Evolutionary conservation across 2,797 vertebrate genomes (phyloP).

Genomic region (Melanotaenia maccullochi): DNA sequence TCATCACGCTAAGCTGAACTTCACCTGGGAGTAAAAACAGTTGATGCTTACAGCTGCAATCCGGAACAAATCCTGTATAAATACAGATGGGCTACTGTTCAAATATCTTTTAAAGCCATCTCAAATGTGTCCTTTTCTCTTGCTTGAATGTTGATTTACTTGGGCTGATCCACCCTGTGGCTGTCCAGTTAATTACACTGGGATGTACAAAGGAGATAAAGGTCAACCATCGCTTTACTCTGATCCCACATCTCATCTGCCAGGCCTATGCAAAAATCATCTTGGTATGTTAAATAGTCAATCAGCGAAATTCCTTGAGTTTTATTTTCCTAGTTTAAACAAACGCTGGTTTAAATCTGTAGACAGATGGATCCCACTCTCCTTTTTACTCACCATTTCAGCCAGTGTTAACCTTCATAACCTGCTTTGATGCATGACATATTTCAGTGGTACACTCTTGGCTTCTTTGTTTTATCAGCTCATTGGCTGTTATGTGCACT

Average conservation of each 20-base stretch:
- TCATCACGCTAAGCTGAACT: constrained; percentile 18
- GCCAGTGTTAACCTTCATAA: not conserved
- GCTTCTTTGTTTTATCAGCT: constrained; percentile 38
- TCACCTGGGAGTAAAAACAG: constrained; percentile 38
- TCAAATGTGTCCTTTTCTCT: constrained; percentile 26
- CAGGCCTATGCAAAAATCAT: constrained; percentile 71
- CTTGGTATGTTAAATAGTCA: constrained; percentile 32
- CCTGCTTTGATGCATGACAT: constrained; percentile 19
- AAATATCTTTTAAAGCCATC: constrained; percentile 26
- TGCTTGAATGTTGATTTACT: constrained; percentile 44
- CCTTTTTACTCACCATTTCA: constrained; percentile 12
- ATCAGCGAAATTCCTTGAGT: constrained; percentile 32
- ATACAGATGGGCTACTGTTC: constrained; percentile 39
- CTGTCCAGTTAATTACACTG: constrained; percentile 26
- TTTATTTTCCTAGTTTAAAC: constrained; percentile 41
- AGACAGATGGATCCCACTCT: not conserved
- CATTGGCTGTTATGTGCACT: constrained; percentile 37
- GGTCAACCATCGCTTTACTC: constrained; percentile 20
- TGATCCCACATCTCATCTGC: constrained; percentile 27
- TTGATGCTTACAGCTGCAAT: constrained; percentile 40
- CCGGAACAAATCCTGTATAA: constrained; percentile 46
- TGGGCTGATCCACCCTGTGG: constrained; percentile 23
- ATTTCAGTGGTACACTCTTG: constrained; percentile 43
- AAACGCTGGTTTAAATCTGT: constrained; percentile 10
- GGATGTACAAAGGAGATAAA: constrained; percentile 50